Percentiles rank a stretch among this genome's conserved stretches.
Evolutionary conservation across 1,140 invertebrate species (phyloP).

Genomic region (Heliconius himera): DNA sequence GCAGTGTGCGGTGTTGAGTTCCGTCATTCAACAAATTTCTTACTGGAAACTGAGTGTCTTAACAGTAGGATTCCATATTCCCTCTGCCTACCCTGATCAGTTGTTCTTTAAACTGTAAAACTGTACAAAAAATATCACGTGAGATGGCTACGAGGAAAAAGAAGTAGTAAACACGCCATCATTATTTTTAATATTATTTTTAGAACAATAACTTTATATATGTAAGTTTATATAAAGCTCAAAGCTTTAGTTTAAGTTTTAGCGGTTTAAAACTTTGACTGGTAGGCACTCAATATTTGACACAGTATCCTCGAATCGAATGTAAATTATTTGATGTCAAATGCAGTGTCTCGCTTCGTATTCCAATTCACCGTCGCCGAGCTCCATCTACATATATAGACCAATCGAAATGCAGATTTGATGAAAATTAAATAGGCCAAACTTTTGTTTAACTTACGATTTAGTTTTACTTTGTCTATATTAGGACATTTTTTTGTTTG

Average conservation of each 20-base stretch:
- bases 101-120: no score
- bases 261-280: neutral
- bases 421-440: constrained; percentile 16
- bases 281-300: constrained; percentile 6
- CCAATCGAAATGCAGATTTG: constrained; percentile 26
- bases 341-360: constrained; percentile 35
- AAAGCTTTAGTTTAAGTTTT: neutral
- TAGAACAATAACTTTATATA: neutral
- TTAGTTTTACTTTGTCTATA: no score
- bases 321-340: constrained; percentile 42
- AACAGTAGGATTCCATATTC: no score
- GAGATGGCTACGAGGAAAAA: neutral
- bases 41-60: no score
- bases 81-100: no score
- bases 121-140: no score
- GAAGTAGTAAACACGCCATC: neutral
- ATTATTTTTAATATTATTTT: no score
- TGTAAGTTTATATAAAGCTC: neutral
- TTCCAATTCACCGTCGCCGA: constrained; percentile 32
- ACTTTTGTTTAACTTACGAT: neutral
- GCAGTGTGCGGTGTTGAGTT: no score
- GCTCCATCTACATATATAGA: constrained; percentile 18
- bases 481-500: no score
- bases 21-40: no score
- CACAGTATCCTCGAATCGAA: constrained; percentile 17